phyloP scores from a whole-genome alignment of 1,140 invertebrate species.

The Drosophila nannoptera region DNA sequence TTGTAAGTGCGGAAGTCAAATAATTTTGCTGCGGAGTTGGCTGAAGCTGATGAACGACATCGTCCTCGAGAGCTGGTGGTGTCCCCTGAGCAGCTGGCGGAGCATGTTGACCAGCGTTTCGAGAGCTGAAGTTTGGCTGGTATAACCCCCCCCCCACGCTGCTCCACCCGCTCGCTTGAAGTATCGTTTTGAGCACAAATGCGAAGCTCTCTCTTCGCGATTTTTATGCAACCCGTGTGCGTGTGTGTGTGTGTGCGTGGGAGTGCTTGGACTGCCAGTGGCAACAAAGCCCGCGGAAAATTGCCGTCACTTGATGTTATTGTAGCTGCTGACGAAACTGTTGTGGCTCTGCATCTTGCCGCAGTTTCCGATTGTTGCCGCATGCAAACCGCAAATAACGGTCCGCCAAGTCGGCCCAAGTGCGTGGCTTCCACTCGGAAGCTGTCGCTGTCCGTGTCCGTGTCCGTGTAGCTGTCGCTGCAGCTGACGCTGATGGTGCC shows the following conservation, averaged over 20 bases:
- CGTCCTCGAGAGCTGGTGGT: no score
- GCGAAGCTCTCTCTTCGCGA: slow-evolving; percentile 2
- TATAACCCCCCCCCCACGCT: no score
- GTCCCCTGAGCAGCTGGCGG: no score
- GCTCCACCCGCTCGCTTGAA: not conserved
- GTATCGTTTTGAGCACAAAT: slow-evolving; percentile 41
- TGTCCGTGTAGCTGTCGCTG: not conserved
- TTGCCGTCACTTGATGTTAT: slow-evolving; percentile 23
- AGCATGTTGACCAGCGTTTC: no score
- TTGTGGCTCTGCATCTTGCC: slow-evolving; percentile 13
- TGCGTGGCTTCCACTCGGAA: slow-evolving; percentile 13
- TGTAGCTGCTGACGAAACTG: not conserved
- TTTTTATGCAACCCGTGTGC: slow-evolving; percentile 29
- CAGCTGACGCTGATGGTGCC: slow-evolving; percentile 14
- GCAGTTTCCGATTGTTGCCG: slow-evolving; percentile 2
- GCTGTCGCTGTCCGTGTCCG: not conserved
- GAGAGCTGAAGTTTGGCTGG: no score
- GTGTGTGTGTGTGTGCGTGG: no score
- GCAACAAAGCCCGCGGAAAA: slow-evolving; percentile 23
- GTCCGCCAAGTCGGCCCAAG: slow-evolving; percentile 20
- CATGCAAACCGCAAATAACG: slow-evolving; percentile 30
- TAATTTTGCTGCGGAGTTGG: no score
- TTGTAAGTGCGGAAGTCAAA: no score
- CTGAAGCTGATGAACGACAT: no score
- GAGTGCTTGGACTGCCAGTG: no score